phyloP scores from a whole-genome alignment of 1,140 invertebrate species.

The Ceratosolen solmsi region DNA sequence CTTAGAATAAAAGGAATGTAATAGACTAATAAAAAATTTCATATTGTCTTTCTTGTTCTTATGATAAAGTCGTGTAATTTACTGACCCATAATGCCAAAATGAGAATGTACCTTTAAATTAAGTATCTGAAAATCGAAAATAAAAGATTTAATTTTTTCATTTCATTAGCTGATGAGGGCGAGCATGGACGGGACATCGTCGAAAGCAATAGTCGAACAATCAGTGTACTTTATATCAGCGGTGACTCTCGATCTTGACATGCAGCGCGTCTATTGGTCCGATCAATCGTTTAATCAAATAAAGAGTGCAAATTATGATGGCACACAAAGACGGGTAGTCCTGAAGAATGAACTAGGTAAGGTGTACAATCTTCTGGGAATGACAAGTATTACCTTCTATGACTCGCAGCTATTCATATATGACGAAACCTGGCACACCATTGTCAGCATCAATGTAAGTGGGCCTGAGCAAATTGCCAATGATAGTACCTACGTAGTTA shows the following conservation, averaged over 20 bases:
- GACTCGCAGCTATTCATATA: conserved; percentile 1
- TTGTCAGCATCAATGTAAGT: neutral
- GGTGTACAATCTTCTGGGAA: neutral
- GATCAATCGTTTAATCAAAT: conserved; percentile 5
- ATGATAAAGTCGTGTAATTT: too few species aligned
- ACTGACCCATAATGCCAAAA: too few species aligned
- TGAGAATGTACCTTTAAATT: too few species aligned
- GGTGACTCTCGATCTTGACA: neutral
- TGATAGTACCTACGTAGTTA: neutral
- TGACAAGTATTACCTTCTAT: neutral
- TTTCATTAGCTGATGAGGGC: neutral
- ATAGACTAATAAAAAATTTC: too few species aligned
- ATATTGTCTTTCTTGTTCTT: too few species aligned
- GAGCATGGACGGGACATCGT: conserved; percentile 30
- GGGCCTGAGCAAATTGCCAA: neutral
- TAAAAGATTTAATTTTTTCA: neutral
- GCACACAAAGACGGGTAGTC: neutral
- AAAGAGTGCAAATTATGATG: conserved; percentile 34
- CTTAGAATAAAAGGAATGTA: too few species aligned
- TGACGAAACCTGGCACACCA: neutral
- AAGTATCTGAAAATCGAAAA: too few species aligned
- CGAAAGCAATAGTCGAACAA: neutral
- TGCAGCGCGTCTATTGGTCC: conserved; percentile 32
- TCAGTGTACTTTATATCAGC: neutral
- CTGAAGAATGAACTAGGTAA: conserved; percentile 4